phyloP scores from a whole-genome alignment of 2,797 vertebrate genomes.

The Micrastur ruficollis region DNA sequence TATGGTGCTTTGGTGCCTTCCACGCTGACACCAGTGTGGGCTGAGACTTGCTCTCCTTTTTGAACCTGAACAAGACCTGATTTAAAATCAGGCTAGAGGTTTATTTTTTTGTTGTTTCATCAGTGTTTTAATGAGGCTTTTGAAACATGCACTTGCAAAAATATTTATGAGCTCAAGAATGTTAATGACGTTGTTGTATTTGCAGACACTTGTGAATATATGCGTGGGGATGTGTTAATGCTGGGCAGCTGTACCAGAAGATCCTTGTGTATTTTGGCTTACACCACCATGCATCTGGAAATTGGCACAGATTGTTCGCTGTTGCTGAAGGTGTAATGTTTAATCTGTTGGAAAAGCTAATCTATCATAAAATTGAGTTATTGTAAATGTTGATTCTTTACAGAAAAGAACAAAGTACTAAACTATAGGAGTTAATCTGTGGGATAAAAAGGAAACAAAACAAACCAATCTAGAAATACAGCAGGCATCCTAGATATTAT shows the following conservation, averaged over 20 bases:
- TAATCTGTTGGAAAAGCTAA: background rate
- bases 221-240: background rate
- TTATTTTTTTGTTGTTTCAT: background rate
- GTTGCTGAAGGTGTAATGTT: background rate
- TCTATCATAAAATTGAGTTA: background rate
- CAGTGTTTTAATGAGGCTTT: background rate
- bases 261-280: background rate
- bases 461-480: background rate
- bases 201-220: background rate
- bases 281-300: background rate
- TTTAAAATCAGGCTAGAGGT: background rate
- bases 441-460: background rate
- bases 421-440: background rate
- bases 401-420: background rate
- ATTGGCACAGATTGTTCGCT: background rate
- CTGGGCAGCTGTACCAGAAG: background rate
- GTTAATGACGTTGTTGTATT: background rate
- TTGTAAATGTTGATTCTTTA: background rate
- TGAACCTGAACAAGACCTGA: background rate
- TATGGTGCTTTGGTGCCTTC: background rate
- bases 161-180: background rate
- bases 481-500: background rate
- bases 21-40: background rate
- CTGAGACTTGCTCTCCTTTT: background rate
- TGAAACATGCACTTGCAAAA: background rate